These are phyloP conservation scores for Ctena decussata DNA, from an alignment of 2,888 invertebrate genomes.

Conservation along the genomic window DNA sequence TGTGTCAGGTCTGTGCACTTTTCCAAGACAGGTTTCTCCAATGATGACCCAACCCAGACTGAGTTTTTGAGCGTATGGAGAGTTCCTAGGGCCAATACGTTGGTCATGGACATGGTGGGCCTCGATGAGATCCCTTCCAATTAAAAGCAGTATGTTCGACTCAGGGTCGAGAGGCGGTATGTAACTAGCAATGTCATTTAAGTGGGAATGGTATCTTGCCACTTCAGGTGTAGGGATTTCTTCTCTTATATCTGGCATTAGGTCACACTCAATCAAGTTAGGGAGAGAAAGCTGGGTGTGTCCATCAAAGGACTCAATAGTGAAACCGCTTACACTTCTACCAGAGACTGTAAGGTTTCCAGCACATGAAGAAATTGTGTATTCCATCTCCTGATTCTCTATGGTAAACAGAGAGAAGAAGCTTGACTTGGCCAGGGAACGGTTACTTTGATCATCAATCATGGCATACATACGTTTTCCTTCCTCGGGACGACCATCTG, in stretches of 20 bases:
- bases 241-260: conserved; percentile 53
- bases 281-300: conserved; percentile 23
- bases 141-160: conserved; percentile 30
- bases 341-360: conserved; percentile 38
- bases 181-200: conserved; percentile 24
- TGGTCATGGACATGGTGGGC: conserved; percentile 57
- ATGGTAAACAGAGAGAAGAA: conserved; percentile 37
- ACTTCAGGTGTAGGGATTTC: conserved; percentile 40
- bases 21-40: conserved; percentile 50
- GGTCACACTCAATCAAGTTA: conserved; percentile 40
- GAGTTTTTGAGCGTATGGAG: conserved; percentile 49
- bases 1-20: conserved; percentile 39
- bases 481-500: conserved; percentile 13
- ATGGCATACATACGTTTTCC: conserved; percentile 29
- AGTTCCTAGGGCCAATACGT: conserved; percentile 21
- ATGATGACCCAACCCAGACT: conserved; percentile 50
- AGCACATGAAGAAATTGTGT: conserved; percentile 50
- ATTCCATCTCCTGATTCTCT: neutral
- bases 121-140: conserved; percentile 46
- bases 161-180: conserved; percentile 37
- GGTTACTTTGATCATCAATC: conserved; percentile 51
- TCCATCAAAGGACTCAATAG: conserved; percentile 37
- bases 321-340: conserved; percentile 11
- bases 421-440: conserved; percentile 27
- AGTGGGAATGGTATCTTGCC: conserved; percentile 26